Evolutionary conservation across 37 sponge, comb jelly and placozoan genomes (phyloP).

Genomic region (Hexactinellida sp.): DNA sequence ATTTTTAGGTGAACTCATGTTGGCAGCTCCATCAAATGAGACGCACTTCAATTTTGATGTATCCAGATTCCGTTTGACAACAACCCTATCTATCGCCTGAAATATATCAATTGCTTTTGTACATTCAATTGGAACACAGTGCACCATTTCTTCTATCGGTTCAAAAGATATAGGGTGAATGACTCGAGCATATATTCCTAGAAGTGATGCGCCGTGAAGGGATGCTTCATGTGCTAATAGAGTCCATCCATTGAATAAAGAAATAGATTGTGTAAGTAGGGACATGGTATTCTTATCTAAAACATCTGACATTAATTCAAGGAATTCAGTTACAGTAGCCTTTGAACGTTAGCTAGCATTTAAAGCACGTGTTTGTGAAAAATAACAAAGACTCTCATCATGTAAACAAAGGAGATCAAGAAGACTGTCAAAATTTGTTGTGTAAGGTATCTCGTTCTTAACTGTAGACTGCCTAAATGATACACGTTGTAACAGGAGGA

Average conservation of each 20-base stretch:
- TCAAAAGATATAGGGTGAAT: neutral
- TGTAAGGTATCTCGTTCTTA: too few relatives aligned
- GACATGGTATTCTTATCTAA: neutral
- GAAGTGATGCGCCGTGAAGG: neutral
- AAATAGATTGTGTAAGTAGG: neutral
- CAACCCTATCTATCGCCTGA: neutral
- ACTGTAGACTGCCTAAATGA: too few relatives aligned
- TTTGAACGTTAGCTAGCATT: neutral
- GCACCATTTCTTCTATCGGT: neutral
- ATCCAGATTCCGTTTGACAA: neutral
- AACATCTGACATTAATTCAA: neutral
- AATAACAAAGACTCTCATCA: neutral
- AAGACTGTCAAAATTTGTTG: neutral
- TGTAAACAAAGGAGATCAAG: neutral
- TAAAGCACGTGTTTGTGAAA: neutral
- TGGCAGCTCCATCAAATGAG: neutral
- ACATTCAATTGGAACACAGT: neutral
- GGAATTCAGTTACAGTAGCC: neutral
- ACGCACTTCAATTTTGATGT: neutral
- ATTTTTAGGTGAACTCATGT: neutral
- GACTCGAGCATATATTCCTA: neutral
- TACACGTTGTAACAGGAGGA: too few relatives aligned
- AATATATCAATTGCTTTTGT: neutral
- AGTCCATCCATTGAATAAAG: neutral
- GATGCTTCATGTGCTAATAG: neutral